Evolutionary conservation across 2,888 invertebrate species (phyloP), one percentile per base, ranked within the genome.

Genomic region (Hirtodrosophila alboralis): DNA sequence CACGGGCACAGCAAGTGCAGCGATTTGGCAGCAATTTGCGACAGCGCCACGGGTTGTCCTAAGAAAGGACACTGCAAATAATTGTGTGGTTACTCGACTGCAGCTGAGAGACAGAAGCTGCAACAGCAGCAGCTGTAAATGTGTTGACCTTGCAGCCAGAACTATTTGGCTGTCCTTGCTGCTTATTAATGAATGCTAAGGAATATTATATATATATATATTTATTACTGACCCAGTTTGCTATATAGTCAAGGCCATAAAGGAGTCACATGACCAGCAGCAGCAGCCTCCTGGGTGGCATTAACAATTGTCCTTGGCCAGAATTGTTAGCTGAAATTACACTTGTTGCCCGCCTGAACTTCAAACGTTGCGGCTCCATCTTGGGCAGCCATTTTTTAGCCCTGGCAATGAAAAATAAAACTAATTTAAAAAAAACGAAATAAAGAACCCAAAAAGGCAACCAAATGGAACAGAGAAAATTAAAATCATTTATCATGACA

Each of bases 121-220:
- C 77, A 60, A 70, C 84, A 61, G 76, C 86, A 79, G 85, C 74
- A 85, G 78, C 85, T 86, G 84, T 57, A 77, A 87, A 86, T 65
- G 68, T 40, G 64, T 60, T 40, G 30, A 28, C 56, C 59, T 62
- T 53, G 64, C n/a, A n/a, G 49, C 54, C 62, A 30, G 28, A 27
- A 6, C 31, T 16, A 8, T 18, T 47, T n/a, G n/a, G 63, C 52
- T 75, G 74, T 61, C 57, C 53, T 64, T 23, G 16, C 1, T 14
- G 38, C 26, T 31, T 45, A n/a, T 12, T 38, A 61, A 62, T 48
- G 31, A n/a, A 56, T 36, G 49, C 40, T 33, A 26, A 45, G 12
- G 27, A 18, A 18, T 18, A 18, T 5, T 7, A 28, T 5, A 23
- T 10, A 14, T 3, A 27, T 13, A 13, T 51, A 13, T 9, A 28